phyloP scores from a whole-genome alignment of 2,888 invertebrate genomes.

The Drosophila neutralis region DNA sequence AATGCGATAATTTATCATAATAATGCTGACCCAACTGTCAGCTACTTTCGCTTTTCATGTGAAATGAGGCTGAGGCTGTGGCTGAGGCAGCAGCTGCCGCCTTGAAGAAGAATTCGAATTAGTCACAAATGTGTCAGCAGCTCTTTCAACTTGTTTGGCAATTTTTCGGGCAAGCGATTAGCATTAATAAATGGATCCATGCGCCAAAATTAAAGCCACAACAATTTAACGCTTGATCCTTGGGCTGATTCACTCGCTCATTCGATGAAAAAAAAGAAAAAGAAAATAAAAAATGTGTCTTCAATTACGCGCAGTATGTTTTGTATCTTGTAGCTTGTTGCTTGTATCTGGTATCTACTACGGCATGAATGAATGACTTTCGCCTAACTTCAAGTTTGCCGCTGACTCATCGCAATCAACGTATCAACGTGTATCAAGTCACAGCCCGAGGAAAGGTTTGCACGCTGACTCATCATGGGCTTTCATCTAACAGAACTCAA shows the following conservation, averaged over 20 bases:
- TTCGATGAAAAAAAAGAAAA: not conserved
- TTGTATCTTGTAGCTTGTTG: conserved; percentile 25
- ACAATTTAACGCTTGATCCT: conserved; percentile 6
- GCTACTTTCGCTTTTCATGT: conserved; percentile 47
- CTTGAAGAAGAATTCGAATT: conserved; percentile 28
- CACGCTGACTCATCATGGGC: conserved; percentile 49
- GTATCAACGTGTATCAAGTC: conserved; percentile 28
- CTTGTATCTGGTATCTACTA: conserved; percentile 27
- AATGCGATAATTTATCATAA: conserved; percentile 52
- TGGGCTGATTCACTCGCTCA: conserved; percentile 34
- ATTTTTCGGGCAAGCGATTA: conserved; percentile 38
- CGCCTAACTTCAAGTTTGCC: conserved; percentile 65
- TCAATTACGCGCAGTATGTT: conserved; percentile 45
- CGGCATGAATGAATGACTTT: conserved; percentile 62
- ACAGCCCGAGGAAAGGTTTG: conserved; percentile 50
- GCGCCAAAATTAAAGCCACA: conserved; percentile 4
- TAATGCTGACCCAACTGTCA: conserved; percentile 26
- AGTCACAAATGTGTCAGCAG: conserved; percentile 66
- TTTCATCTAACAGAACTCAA: conserved; percentile 46
- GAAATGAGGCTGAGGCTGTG: conserved; percentile 37
- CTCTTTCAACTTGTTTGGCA: conserved; percentile 27
- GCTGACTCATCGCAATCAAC: conserved; percentile 39
- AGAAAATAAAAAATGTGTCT: conserved; percentile 24
- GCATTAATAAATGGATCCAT: conserved; percentile 49
- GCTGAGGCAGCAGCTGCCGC: conserved; percentile 43